phyloP scores from a whole-genome alignment of 2,888 invertebrate species.

The Heliconius aoede region DNA sequence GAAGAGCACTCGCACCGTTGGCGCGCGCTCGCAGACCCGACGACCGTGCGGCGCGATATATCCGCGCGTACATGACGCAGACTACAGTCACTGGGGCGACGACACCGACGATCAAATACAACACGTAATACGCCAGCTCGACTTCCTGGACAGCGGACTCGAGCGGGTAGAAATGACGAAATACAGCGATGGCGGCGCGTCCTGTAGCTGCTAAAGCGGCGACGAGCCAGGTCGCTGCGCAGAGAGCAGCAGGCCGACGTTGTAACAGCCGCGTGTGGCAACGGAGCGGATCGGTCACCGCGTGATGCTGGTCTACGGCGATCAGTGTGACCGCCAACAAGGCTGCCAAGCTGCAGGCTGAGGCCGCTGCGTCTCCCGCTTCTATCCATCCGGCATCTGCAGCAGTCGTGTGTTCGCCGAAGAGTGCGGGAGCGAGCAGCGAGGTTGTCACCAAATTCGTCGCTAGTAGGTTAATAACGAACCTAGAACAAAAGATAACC shows the following conservation, averaged over 20 bases:
- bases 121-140: slow-evolving; percentile 69
- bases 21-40: slow-evolving; percentile 83
- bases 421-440: slow-evolving; percentile 78
- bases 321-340: slow-evolving; percentile 74
- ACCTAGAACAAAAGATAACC: slow-evolving; percentile 78
- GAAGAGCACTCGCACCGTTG: slow-evolving; percentile 78
- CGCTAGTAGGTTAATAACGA: slow-evolving; percentile 85
- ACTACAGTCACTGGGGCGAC: slow-evolving; percentile 84
- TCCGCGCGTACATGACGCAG: slow-evolving; percentile 89
- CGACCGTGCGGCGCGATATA: slow-evolving; percentile 89
- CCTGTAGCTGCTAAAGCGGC: slow-evolving; percentile 69
- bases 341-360: slow-evolving; percentile 70
- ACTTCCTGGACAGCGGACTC: slow-evolving; percentile 64
- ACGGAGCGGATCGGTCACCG: slow-evolving; percentile 80
- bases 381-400: slow-evolving; percentile 84
- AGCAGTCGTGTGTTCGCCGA: slow-evolving; percentile 85
- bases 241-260: slow-evolving; percentile 74
- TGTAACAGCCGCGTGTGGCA: slow-evolving; percentile 79
- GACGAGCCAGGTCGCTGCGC: slow-evolving; percentile 82
- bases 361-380: slow-evolving; percentile 80
- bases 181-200: slow-evolving; percentile 66
- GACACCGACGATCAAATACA: slow-evolving; percentile 71
- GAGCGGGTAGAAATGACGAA: slow-evolving; percentile 64
- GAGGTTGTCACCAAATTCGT: slow-evolving; percentile 79
- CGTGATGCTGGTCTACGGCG: slow-evolving; percentile 82